Evolutionary conservation across 1,140 invertebrate genomes (phyloP).

Genomic region (Ctenoplectra terminalis): DNA sequence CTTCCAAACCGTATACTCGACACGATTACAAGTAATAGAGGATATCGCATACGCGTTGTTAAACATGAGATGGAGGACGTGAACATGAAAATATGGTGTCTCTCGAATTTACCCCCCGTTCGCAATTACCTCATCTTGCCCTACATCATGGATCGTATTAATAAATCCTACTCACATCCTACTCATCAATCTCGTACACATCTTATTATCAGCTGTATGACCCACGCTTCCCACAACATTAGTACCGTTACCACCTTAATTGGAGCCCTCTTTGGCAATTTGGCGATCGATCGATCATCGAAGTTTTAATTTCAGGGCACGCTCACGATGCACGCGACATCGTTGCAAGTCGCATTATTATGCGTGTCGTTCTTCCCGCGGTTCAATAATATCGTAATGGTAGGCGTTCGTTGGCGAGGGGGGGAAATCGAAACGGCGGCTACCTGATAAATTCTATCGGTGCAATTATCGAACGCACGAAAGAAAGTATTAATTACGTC

Average conservation of each 20-base stretch:
- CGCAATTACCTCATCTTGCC: too few species aligned
- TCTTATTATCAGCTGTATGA: neutral
- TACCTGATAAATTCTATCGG: constrained; percentile 46
- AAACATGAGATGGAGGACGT: too few species aligned
- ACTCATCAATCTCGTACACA: too few species aligned
- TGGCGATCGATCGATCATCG: neutral
- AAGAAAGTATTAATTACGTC: constrained; percentile 37
- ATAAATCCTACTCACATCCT: neutral
- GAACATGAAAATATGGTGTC: too few species aligned
- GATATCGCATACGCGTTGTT: too few species aligned
- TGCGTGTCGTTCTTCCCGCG: neutral
- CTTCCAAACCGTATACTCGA: too few species aligned
- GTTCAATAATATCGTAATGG: neutral
- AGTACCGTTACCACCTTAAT: neutral
- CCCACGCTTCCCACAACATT: neutral
- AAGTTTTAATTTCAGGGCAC: neutral
- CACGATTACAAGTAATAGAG: too few species aligned
- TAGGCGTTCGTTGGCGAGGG: neutral
- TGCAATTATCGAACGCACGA: constrained; percentile 23
- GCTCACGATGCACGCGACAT: neutral
- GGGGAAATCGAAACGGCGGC: neutral
- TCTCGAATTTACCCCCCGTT: too few species aligned
- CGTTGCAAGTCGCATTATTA: neutral
- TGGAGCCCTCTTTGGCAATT: neutral
- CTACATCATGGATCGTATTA: neutral